Evolutionary conservation across 2,797 vertebrate genomes (phyloP).

Genomic region (Cynopterus sphinx): DNA sequence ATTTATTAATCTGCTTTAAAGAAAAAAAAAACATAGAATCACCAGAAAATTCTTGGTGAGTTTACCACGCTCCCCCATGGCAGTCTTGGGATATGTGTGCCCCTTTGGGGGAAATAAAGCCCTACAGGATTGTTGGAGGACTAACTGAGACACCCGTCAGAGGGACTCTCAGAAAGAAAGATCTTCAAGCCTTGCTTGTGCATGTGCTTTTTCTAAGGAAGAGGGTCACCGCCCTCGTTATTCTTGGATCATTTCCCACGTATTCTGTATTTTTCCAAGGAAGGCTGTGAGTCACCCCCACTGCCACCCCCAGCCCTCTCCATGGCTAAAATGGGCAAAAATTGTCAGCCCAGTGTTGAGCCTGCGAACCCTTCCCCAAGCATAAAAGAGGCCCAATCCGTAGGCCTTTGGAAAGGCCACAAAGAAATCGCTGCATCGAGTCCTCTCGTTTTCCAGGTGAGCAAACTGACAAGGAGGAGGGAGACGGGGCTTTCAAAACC

Average conservation of each 20-base stretch:
- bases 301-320: too few species aligned
- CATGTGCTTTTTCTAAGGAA: not conserved
- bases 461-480: not conserved
- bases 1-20: not conserved
- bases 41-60: not conserved
- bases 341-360: not conserved
- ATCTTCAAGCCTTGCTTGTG: not conserved
- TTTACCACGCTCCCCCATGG: not conserved
- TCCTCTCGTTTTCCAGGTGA: not conserved
- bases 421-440: not conserved
- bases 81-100: not conserved
- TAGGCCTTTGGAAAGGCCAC: not conserved
- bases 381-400: not conserved
- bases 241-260: not conserved
- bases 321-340: not conserved
- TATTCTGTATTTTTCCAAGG: not conserved
- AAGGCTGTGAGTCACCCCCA: too few species aligned
- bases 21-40: not conserved
- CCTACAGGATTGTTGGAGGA: not conserved
- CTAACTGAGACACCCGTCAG: not conserved
- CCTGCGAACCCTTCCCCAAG: not conserved
- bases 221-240: not conserved
- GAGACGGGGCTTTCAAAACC: not conserved
- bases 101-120: not conserved
- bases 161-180: not conserved